phyloP scores from a whole-genome alignment of 2,888 invertebrate genomes.

The Polyploca ridens region DNA sequence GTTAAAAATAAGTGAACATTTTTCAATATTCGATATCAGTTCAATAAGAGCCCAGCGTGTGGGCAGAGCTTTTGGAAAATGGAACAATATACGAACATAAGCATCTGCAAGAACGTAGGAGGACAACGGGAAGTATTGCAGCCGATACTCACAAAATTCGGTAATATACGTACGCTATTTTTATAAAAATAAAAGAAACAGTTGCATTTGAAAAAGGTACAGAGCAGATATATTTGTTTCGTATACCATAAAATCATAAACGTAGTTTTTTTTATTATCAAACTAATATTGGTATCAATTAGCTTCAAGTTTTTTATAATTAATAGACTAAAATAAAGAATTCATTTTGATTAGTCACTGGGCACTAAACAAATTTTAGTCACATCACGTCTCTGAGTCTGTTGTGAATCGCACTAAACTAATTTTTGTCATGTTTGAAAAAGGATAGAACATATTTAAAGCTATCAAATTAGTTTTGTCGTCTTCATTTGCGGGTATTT shows the following conservation, averaged over 20 bases:
- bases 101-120: not conserved
- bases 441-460: no score
- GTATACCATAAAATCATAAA: no score
- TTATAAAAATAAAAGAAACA: not conserved
- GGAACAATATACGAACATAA: constrained; percentile 7
- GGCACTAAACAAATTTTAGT: no score
- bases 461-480: no score
- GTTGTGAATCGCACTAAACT: no score
- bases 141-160: not conserved
- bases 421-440: no score
- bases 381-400: no score
- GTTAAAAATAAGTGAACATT: constrained; percentile 34
- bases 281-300: not conserved
- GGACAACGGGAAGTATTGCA: not conserved
- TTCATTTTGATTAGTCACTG: not conserved
- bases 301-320: not conserved
- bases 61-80: constrained; percentile 23
- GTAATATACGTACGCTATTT: no score
- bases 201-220: not conserved
- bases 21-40: constrained; percentile 52
- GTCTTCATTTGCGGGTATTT: no score
- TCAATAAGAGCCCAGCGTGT: constrained; percentile 38
- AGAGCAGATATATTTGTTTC: not conserved
- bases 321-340: not conserved
- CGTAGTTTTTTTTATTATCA: not conserved